A percentile compares a stretch with the other conserved stretches of the same genome.
Evolutionary conservation across 2,113 vertebrate genomes (phyloP).

Genomic region (Gnathochromis pfefferi): DNA sequence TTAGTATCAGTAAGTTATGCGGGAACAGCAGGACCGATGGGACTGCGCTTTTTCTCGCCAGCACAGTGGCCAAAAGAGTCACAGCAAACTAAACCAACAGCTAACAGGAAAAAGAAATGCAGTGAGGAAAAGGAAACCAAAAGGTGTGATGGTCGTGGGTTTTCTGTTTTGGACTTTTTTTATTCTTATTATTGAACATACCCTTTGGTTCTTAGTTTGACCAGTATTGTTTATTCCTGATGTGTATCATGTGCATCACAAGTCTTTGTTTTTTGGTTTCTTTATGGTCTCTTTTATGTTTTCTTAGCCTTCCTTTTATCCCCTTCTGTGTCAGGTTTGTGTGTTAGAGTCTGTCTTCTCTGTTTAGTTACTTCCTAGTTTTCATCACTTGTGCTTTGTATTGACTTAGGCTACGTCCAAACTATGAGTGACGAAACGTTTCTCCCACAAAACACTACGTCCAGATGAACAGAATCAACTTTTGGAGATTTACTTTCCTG

Average conservation of each 20-base stretch:
- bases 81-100: not conserved
- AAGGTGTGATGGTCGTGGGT: not conserved
- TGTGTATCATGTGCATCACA: not conserved
- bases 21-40: fast-evolving
- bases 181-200: not conserved
- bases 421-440: not conserved
- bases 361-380: not conserved
- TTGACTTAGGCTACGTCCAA: not conserved
- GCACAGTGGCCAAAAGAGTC: not conserved
- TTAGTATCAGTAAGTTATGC: not conserved
- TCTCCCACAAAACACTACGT: not conserved
- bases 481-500: not conserved
- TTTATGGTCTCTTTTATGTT: not conserved
- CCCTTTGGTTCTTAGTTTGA: not conserved
- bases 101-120: not conserved
- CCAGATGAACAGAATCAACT: not conserved
- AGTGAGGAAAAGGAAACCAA: not conserved
- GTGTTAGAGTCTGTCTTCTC: not conserved
- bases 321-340: not conserved
- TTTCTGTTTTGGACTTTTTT: not conserved
- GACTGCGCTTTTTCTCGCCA: not conserved
- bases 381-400: not conserved
- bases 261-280: not conserved
- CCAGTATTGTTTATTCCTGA: not conserved
- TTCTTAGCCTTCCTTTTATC: not conserved